Conservation (phyloP, 2,113 vertebrate genomes). For the Fulmarus glacialis region DNA sequence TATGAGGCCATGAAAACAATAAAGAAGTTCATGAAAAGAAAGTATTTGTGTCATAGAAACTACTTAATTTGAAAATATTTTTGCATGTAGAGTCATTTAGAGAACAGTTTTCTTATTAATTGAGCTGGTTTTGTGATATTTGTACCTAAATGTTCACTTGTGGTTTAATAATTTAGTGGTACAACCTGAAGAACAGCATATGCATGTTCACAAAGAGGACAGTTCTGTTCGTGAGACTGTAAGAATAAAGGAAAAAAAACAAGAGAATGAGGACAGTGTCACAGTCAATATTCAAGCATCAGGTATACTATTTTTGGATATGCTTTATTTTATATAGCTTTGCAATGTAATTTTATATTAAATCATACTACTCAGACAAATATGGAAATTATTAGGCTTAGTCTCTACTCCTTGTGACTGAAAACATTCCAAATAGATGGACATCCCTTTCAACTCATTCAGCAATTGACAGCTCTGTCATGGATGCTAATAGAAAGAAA, state of each 20-base stretch:
- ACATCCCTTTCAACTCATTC: background rate
- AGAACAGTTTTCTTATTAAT: background rate
- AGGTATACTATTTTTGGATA: conserved; percentile 48
- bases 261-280: conserved; percentile 15
- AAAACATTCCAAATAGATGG: background rate
- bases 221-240: conserved; percentile 12
- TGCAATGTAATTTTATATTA: background rate
- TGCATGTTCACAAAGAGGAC: background rate
- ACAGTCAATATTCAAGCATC: conserved; percentile 65
- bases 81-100: background rate
- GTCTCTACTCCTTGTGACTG: background rate
- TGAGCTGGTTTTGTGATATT: background rate
- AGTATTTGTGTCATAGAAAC: background rate
- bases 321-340: background rate
- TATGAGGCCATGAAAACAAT: background rate
- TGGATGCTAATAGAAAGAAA: background rate
- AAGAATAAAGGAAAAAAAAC: background rate
- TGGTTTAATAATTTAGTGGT: background rate
- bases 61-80: background rate
- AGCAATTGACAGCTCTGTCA: background rate
- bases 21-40: background rate
- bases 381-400: background rate
- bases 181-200: background rate
- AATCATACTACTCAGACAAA: background rate
- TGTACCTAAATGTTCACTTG: background rate